These are phyloP conservation scores for Rhagoletis pomonella DNA, from an alignment of 1,140 invertebrate genomes.

Conservation along the genomic window DNA sequence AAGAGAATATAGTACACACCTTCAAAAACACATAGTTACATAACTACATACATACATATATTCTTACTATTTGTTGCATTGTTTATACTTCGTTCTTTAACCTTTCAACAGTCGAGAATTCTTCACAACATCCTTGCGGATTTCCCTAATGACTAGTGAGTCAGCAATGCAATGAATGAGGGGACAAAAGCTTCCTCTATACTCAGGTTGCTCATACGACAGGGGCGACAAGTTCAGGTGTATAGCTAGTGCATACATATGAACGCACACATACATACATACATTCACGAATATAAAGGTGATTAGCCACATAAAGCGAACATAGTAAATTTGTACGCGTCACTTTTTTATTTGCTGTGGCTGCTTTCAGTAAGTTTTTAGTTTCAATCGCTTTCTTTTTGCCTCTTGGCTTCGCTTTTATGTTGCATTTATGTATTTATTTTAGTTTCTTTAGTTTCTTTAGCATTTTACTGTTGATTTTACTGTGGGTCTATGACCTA, in stretches of 20 bases:
- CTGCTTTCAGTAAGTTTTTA: too few relatives aligned
- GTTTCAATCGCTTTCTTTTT: too few relatives aligned
- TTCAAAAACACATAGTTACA: background rate
- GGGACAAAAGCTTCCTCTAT: background rate
- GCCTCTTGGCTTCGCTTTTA: too few relatives aligned
- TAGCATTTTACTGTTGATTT: background rate
- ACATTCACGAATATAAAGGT: background rate
- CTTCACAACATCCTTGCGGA: conserved; percentile 6
- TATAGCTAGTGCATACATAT: background rate
- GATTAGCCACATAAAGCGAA: background rate
- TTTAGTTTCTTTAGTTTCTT: background rate
- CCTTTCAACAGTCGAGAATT: conserved; percentile 2
- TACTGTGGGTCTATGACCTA: too few relatives aligned
- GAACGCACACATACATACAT: background rate
- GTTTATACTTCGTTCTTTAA: background rate
- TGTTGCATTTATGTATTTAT: background rate
- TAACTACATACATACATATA: background rate
- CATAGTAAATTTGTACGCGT: too few relatives aligned
- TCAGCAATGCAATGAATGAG: background rate
- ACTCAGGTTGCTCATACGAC: background rate
- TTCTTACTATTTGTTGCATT: background rate
- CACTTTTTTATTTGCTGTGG: too few relatives aligned
- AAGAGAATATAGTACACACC: background rate
- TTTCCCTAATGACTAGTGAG: conserved; percentile 5
- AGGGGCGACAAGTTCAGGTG: background rate